Percentiles rank a stretch among this genome's conserved stretches.
phyloP scores from a whole-genome alignment of 2,113 vertebrate genomes.

The Megatriorchis doriae region DNA sequence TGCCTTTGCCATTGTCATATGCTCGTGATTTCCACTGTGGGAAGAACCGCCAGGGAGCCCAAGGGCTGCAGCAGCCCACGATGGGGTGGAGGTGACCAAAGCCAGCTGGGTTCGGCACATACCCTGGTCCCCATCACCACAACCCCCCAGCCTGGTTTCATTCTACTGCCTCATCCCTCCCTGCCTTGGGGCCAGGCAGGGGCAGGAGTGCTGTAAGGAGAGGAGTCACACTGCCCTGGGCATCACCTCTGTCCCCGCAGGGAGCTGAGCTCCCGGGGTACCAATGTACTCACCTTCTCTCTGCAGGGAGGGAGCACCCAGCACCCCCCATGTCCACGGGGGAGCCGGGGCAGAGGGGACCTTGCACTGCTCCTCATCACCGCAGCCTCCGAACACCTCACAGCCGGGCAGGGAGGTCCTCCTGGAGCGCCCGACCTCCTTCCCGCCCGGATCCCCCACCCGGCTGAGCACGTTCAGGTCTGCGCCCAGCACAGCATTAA shows the following conservation, averaged over 20 bases:
- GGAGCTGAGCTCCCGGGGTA: fast-evolving
- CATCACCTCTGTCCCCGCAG: background rate
- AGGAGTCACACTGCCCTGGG: fast-evolving
- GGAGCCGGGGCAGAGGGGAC: background rate
- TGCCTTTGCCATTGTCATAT: background rate
- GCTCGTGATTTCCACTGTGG: fast-evolving
- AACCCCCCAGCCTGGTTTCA: background rate
- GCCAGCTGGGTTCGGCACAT: fast-evolving
- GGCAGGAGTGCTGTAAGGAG: background rate
- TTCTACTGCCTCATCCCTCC: background rate
- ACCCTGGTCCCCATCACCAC: fast-evolving
- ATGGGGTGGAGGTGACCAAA: background rate
- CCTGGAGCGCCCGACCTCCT: background rate
- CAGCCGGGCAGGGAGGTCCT: fast-evolving
- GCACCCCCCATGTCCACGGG: fast-evolving
- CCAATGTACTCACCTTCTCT: background rate
- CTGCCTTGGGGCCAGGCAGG: background rate
- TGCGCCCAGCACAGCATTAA: background rate
- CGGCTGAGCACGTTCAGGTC: background rate
- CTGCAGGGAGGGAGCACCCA: background rate
- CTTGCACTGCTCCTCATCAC: background rate
- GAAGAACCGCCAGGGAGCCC: background rate
- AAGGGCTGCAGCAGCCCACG: background rate
- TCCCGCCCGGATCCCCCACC: background rate
- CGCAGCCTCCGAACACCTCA: background rate